phyloP scores from a whole-genome alignment of 1,140 invertebrate species.

The Babylonia areolata region DNA sequence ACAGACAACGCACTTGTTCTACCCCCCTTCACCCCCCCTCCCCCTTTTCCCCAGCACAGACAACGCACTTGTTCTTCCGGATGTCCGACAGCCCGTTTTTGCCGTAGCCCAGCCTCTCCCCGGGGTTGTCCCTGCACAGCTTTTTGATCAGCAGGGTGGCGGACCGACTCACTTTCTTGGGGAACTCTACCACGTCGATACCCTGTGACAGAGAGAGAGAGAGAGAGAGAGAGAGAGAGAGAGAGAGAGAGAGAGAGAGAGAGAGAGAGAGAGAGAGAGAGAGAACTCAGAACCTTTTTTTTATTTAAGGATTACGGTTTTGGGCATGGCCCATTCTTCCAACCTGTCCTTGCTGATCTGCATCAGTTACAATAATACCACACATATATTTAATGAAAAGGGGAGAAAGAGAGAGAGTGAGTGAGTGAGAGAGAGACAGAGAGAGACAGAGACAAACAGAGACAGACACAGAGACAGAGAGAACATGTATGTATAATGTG shows the following conservation, averaged over 20 bases:
- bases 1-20: too few species aligned
- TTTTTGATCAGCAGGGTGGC: constrained; percentile 76
- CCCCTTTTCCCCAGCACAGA: not conserved
- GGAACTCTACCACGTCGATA: constrained; percentile 89
- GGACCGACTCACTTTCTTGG: constrained; percentile 73
- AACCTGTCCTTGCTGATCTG: too few species aligned
- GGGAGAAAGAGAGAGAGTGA: constrained; percentile 9
- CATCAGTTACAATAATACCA: too few species aligned
- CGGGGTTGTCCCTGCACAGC: constrained; percentile 73
- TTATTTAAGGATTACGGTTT: too few species aligned
- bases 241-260: not conserved
- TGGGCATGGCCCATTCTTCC: too few species aligned
- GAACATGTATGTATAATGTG: not conserved
- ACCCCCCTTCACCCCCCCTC: not conserved
- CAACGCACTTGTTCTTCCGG: constrained; percentile 73
- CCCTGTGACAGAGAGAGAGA: constrained; percentile 77
- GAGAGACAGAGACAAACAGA: too few species aligned
- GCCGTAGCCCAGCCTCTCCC: constrained; percentile 73
- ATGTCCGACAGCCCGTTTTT: constrained; percentile 75
- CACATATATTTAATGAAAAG: too few species aligned
- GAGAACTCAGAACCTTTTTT: too few species aligned
- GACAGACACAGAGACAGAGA: too few species aligned
- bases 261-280: constrained; percentile 16
- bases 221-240: constrained; percentile 6
- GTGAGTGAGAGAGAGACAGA: constrained; percentile 1